Percentiles rank a stretch among this genome's conserved stretches.
phyloP scores from a whole-genome alignment of 2,888 invertebrate species.

The Axea sp. region DNA sequence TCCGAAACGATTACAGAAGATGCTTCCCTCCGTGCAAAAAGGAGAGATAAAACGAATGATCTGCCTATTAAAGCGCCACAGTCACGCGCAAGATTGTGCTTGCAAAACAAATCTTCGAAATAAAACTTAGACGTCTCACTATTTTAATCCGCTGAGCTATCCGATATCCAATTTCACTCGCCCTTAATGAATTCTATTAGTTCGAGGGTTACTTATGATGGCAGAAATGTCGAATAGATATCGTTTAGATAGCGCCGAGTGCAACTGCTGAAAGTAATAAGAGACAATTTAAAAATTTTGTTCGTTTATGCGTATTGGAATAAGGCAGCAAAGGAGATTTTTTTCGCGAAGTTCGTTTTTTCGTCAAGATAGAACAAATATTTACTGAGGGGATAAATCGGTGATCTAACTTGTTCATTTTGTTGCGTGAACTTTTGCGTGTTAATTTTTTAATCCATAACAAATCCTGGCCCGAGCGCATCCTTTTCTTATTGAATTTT shows the following conservation, averaged over 20 bases:
- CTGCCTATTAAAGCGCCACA: conserved; percentile 52
- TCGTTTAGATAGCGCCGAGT: too few relatives aligned
- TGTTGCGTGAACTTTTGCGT: conserved; percentile 9
- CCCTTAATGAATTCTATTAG: conserved; percentile 28
- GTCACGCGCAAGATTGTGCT: conserved; percentile 57
- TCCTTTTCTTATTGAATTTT: conserved; percentile 10
- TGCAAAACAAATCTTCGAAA: conserved; percentile 56
- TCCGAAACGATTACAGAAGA: conserved; percentile 52
- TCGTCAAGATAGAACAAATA: conserved; percentile 6
- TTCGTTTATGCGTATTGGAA: too few relatives aligned
- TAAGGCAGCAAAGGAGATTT: too few relatives aligned
- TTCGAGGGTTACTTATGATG: conserved; percentile 27
- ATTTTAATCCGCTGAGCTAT: conserved; percentile 43
- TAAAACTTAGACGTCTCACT: conserved; percentile 54
- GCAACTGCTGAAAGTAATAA: too few relatives aligned
- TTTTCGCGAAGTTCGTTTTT: too few relatives aligned
- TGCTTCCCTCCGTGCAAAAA: conserved; percentile 27
- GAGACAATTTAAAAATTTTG: too few relatives aligned
- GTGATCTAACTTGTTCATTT: conserved; percentile 24
- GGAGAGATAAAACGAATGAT: conserved; percentile 41
- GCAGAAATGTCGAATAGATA: conserved; percentile 2
- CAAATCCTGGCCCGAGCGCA: conserved; percentile 7
- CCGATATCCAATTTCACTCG: conserved; percentile 37
- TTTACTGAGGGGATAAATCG: conserved; percentile 24
- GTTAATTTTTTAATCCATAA: conserved; percentile 24